A percentile compares a stretch with the other conserved stretches of the same genome.
phyloP scores from a whole-genome alignment of 2,797 vertebrate genomes.

The Enteromius argenteus region DNA sequence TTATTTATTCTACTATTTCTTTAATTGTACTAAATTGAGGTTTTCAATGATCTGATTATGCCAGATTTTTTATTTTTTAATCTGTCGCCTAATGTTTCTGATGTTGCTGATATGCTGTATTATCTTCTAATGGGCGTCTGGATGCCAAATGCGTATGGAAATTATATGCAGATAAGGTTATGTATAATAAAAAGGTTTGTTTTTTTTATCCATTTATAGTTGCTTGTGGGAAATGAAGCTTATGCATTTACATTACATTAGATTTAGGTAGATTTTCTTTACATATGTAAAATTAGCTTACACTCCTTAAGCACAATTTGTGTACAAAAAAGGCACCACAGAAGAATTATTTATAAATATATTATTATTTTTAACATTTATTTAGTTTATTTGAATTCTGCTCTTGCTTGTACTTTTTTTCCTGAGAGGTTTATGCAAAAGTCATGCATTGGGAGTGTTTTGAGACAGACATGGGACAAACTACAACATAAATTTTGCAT shows the following conservation, averaged over 20 bases:
- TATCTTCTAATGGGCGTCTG: conserved; percentile 3
- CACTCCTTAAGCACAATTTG: background rate
- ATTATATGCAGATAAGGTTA: background rate
- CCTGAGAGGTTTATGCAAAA: background rate
- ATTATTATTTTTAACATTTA: background rate
- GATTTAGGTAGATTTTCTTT: background rate
- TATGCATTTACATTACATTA: background rate
- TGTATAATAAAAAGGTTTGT: background rate
- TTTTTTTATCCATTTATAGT: background rate
- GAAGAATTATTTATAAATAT: no score
- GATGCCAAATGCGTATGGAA: background rate
- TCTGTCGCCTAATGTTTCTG: background rate
- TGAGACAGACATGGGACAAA: background rate
- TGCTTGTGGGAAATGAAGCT: background rate
- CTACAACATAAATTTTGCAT: background rate
- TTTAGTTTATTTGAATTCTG: background rate
- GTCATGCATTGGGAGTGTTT: background rate
- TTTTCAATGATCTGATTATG: background rate
- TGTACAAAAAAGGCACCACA: background rate
- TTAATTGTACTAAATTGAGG: background rate
- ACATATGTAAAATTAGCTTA: background rate
- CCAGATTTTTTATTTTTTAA: background rate
- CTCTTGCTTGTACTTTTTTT: background rate
- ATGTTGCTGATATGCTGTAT: background rate
- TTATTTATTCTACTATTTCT: no score